Percentiles rank a stretch among this genome's conserved stretches.
These are phyloP conservation scores for Druon quercuslanigerum DNA, from an alignment of 1,140 invertebrate genomes.

Conservation along the genomic window DNA sequence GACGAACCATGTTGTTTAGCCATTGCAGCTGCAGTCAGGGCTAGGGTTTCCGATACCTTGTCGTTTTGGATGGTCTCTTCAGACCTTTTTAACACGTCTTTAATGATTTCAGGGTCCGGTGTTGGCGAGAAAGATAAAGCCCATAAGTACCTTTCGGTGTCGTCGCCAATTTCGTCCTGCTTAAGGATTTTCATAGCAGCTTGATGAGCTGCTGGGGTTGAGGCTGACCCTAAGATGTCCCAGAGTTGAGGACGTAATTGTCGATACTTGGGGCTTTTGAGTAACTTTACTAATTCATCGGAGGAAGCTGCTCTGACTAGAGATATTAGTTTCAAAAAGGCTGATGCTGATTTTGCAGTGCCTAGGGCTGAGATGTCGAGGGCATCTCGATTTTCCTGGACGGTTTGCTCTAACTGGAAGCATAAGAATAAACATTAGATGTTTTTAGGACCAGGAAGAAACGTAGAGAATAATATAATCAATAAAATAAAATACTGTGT, in stretches of 20 bases:
- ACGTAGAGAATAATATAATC: too few species aligned
- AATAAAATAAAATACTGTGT: too few species aligned
- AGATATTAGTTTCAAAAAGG: constrained; percentile 80
- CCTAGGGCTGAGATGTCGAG: constrained; percentile 78
- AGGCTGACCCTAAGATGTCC: constrained; percentile 83
- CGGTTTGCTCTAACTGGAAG: constrained; percentile 73
- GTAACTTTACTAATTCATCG: constrained; percentile 78
- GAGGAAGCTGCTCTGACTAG: constrained; percentile 77
- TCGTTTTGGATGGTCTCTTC: constrained; percentile 74
- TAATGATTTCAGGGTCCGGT: constrained; percentile 75
- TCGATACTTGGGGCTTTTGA: constrained; percentile 73
- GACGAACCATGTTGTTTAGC: constrained; percentile 70
- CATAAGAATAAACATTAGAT: neutral
- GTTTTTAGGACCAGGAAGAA: too few species aligned
- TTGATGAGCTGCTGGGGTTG: constrained; percentile 81
- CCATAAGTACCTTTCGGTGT: constrained; percentile 85
- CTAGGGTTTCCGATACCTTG: constrained; percentile 80
- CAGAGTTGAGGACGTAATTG: constrained; percentile 78
- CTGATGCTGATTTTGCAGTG: constrained; percentile 79
- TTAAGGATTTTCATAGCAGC: constrained; percentile 81
- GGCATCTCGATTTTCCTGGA: constrained; percentile 76
- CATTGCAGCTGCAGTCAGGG: constrained; percentile 81
- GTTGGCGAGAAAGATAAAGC: constrained; percentile 79
- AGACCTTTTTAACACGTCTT: constrained; percentile 77
- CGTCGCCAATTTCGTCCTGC: constrained; percentile 78